Base-by-base conservation (phyloP, 2,888 invertebrate species). In the Baronia brevicornis region DNA sequence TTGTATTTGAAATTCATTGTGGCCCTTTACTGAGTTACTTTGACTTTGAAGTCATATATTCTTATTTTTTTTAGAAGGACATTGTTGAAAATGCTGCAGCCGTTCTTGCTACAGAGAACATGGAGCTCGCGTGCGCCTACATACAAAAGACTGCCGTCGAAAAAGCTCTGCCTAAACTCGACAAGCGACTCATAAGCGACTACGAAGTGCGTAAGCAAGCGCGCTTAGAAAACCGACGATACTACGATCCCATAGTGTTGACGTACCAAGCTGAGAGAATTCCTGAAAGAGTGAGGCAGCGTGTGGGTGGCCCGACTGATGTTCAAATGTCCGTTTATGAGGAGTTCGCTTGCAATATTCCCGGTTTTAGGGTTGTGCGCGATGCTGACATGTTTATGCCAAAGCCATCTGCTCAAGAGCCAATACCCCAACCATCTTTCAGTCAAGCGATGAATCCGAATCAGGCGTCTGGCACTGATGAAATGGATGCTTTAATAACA, bases 81-180 rank as follows among this genome's bases (percentile, higher is more conserved):
- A 84, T 93, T 61, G 91, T 95, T 21, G 98, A 98, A 51, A 92
- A 93, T 52, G 96, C 97, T 1, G 94, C 95, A 1, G 90, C 89
- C 40, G 87, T 94, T 32, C 87, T 98, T 22, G 96, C 97, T 1
- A 91, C 92, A 32, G 98, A 98, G 51, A 99, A 99, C 70, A 95
- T 97, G 87, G 99, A 99, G 68, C 77, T 98, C 20, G 97, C 97
- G 0, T 97, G 97, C 64, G 97, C 96, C 33, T 97, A 97, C 63
- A 95, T 99, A 33, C 99, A 99, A 70, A 99, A 99, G 69, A 96
- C 96, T 0, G 97, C 98, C 0, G 96, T 98, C 2, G 98, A 99
- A 62, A 97, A 97, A 60, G 97, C 98, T 0, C 89, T 98, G 9
- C 93, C 95, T 0, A 98, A 99, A 72, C 93, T 99, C 60, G 99